Evolutionary conservation across 2,113 vertebrate genomes (phyloP), one percentile per base, ranked within the genome.

Genomic region (Phainopepla nitens): DNA sequence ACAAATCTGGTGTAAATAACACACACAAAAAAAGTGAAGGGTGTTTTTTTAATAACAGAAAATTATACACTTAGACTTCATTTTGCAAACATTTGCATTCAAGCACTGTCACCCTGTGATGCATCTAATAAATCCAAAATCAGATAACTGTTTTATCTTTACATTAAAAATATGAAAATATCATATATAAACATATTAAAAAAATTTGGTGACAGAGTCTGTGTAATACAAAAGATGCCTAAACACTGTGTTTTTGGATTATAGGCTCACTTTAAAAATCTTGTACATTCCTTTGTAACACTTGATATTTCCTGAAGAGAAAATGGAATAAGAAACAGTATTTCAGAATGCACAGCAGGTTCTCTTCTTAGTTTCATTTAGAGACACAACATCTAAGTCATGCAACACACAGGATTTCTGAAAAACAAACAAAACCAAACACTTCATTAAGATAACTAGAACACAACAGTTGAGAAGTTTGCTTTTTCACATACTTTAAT

Each of bases 321-420:
- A 90, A 89, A 87, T 2, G 8, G 23, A 94, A 20, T 29, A 82
- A 61, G 27, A 80, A 88, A 68, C 45, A 47, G 1, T 53, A 65
- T 90, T 69, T 97, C 93, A 97, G 49, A 94, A 64, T 35, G 80
- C 73, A 94, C 97, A 97, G 86, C 97, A 97, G 86, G 79, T 92
- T 96, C 72, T 97, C 93, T 90, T 95, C 94, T 93, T 95, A 70
- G 65, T 95, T 95, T 84, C 92, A 71, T 81, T 82, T 80, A 97
- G 51, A 83, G 84, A 53, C 82, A 97, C 93, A 80, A 97, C 79
- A 13, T 97, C 94, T 39, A 95, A 89, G 87, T 97, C 96, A 88
- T 91, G 83, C 8, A 90, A 62, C 65, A 89, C 13, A 77, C 61
- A 89, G 84, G 95, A 92, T 76, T 91, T 97, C 97, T 97, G 97